phyloP scores from a whole-genome alignment of 2,888 invertebrate genomes.

The Arrhopalites spinosus region DNA sequence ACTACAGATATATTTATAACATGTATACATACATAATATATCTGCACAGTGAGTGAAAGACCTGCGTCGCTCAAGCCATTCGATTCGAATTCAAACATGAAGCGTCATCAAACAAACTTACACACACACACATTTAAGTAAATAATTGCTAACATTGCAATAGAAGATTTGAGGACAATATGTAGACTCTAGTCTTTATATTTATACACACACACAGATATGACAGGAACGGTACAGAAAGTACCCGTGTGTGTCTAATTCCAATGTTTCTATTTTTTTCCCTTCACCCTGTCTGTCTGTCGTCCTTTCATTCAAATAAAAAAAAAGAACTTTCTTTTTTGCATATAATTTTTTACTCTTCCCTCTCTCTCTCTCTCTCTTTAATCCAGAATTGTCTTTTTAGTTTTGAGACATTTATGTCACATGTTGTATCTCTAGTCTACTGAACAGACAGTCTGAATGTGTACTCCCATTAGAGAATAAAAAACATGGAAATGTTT shows the following conservation, averaged over 20 bases:
- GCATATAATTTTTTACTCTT: background rate
- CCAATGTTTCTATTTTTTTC: background rate
- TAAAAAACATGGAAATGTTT: no score
- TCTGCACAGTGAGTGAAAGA: constrained; percentile 11
- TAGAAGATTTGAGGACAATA: constrained; percentile 28
- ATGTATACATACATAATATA: background rate
- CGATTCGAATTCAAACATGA: constrained; percentile 14
- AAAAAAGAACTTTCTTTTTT: background rate
- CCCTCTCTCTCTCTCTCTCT: background rate
- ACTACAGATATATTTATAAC: no score
- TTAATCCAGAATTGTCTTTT: no score
- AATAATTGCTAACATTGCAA: constrained; percentile 24
- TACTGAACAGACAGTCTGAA: no score
- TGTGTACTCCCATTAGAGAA: no score
- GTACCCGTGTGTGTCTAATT: no score
- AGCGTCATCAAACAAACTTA: constrained; percentile 18
- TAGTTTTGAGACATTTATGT: no score
- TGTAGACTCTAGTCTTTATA: no score
- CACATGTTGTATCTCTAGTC: no score
- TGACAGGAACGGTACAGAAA: no score
- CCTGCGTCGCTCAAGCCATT: background rate
- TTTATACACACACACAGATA: no score
- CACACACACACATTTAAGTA: constrained; percentile 19
- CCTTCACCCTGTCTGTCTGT: background rate
- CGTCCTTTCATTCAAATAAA: background rate